phyloP scores from a whole-genome alignment of 1,140 invertebrate genomes.

The Zeugodacus cucurbitae region DNA sequence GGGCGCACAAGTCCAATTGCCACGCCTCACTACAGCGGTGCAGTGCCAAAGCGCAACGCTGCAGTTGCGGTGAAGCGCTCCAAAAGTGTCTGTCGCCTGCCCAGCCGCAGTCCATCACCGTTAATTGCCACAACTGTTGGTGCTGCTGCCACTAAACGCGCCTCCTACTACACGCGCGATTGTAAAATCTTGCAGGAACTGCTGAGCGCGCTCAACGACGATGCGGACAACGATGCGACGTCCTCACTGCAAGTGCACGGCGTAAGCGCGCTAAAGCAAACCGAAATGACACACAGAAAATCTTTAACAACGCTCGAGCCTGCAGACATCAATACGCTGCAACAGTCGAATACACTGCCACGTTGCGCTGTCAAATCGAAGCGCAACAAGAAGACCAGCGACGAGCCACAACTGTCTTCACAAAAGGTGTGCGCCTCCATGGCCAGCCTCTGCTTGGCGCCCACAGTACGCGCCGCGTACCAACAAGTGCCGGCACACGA shows the following conservation, averaged over 20 bases:
- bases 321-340: neutral
- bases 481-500: constrained; percentile 58
- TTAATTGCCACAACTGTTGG: neutral
- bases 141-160: constrained; percentile 18
- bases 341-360: constrained; percentile 39
- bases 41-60: neutral
- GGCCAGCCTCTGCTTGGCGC: constrained; percentile 60
- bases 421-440: constrained; percentile 55
- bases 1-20: neutral
- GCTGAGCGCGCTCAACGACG: constrained; percentile 39
- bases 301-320: neutral
- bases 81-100: constrained; percentile 54
- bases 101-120: constrained; percentile 43
- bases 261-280: neutral
- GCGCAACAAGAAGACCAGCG: neutral
- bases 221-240: neutral
- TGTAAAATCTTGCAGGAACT: constrained; percentile 58
- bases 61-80: constrained; percentile 48
- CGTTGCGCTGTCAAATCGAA: neutral
- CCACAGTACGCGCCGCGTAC: constrained; percentile 56
- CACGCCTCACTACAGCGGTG: neutral
- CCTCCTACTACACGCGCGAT: constrained; percentile 48
- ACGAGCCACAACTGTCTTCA: neutral
- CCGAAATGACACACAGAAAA: neutral
- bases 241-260: constrained; percentile 1